These are phyloP conservation scores for Tetrax tetrax DNA, from an alignment of 2,113 vertebrate species.

Conservation along the genomic window DNA sequence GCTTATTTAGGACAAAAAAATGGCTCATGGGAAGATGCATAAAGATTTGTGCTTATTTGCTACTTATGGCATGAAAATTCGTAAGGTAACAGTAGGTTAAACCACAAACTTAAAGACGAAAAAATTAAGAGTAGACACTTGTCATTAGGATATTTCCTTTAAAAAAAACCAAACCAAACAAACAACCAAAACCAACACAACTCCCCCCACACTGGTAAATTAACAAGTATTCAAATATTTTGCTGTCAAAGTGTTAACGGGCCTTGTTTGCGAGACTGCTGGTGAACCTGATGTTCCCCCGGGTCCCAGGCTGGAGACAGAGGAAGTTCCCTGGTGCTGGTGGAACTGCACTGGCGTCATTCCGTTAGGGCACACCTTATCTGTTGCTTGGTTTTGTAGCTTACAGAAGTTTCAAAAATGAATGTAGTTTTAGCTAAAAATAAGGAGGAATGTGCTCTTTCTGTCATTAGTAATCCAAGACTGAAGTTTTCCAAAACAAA, in stretches of 20 bases:
- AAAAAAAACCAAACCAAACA: neutral
- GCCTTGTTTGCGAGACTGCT: conserved; percentile 62
- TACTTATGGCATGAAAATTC: conserved; percentile 55
- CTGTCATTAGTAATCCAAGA: neutral
- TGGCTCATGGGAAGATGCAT: conserved; percentile 87
- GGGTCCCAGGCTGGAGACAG: conserved; percentile 16
- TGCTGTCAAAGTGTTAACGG: neutral
- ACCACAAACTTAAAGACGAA: conserved; percentile 30
- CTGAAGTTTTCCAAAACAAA: neutral
- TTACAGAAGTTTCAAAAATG: neutral
- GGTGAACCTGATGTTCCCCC: neutral
- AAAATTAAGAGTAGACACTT: neutral
- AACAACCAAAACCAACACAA: neutral
- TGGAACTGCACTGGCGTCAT: conserved; percentile 19
- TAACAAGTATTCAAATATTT: neutral
- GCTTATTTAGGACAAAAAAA: conserved; percentile 78
- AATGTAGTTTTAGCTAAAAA: neutral
- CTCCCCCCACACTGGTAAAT: neutral
- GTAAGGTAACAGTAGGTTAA: conserved; percentile 23
- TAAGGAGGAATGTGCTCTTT: neutral
- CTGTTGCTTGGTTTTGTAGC: neutral
- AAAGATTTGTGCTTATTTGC: conserved; percentile 80
- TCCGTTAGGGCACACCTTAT: neutral
- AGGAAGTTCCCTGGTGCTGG: conserved; percentile 63
- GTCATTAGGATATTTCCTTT: neutral